Evolutionary conservation across 35 echinoderm and acorn worm genomes (phyloP).

Genomic region (Heliocidaris erythrogramma): DNA sequence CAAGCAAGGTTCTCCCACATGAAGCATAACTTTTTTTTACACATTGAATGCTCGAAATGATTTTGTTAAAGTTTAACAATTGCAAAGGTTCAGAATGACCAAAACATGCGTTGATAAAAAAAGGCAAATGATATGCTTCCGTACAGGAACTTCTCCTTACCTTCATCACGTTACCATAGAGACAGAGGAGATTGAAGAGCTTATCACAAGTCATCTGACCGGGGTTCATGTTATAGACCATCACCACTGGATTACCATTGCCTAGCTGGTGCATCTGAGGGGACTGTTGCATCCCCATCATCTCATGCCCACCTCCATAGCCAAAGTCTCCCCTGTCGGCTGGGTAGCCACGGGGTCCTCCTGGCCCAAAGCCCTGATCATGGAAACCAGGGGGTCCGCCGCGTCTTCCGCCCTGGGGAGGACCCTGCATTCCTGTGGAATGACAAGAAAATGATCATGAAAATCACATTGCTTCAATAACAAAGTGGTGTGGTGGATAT

Average conservation of each 20-base stretch:
- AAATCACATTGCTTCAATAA: too few relatives aligned
- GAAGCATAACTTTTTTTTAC: too few relatives aligned
- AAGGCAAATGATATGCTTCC: too few relatives aligned
- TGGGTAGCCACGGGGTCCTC: constrained; percentile 52
- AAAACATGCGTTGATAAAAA: too few relatives aligned
- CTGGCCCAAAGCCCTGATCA: constrained; percentile 36
- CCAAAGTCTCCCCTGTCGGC: constrained; percentile 61
- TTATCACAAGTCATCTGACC: constrained; percentile 98
- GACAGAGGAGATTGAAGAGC: constrained; percentile 94
- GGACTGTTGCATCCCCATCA: constrained; percentile 74
- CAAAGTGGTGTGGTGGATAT: too few relatives aligned
- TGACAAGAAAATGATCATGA: too few relatives aligned
- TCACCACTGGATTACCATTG: constrained; percentile 81
- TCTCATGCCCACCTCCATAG: constrained; percentile 56
- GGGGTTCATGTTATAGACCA: constrained; percentile 92
- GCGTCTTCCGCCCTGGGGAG: constrained; percentile 52
- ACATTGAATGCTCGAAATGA: too few relatives aligned
- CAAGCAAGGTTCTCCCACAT: too few relatives aligned
- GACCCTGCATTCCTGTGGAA: constrained; percentile 53
- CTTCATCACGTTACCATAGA: constrained; percentile 98
- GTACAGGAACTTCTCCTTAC: background rate
- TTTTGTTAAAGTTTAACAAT: too few relatives aligned
- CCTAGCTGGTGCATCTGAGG: constrained; percentile 67
- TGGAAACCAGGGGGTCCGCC: constrained; percentile 21
- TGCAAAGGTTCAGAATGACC: too few relatives aligned